Evolutionary conservation across 2,797 vertebrate species (phyloP).

Genomic region (Parauchenoglanis punctatus): DNA sequence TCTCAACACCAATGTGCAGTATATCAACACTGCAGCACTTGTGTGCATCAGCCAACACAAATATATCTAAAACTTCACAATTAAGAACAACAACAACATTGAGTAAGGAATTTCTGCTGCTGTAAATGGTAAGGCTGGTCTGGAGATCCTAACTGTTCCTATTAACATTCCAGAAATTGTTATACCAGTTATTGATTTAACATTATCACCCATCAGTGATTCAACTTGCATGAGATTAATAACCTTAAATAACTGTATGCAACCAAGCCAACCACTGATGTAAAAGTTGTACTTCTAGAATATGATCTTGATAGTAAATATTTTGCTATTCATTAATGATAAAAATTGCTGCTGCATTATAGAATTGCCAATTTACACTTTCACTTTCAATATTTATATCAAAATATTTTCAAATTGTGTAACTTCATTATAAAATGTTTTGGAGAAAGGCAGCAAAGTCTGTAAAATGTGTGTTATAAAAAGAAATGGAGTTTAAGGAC

Average conservation of each 20-base stretch:
- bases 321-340: slow-evolving; percentile 1
- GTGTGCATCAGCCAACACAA: slow-evolving; percentile 87
- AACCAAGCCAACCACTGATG: too few relatives aligned
- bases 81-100: slow-evolving; percentile 75
- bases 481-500: too few relatives aligned
- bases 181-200: slow-evolving; percentile 74
- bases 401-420: neutral
- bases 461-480: too few relatives aligned
- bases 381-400: neutral
- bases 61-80: slow-evolving; percentile 80
- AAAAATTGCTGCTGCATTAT: too few relatives aligned
- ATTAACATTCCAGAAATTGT: slow-evolving; percentile 83
- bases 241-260: too few relatives aligned
- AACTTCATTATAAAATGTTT: neutral
- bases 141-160: slow-evolving; percentile 85
- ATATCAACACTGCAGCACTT: slow-evolving; percentile 75
- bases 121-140: slow-evolving; percentile 83
- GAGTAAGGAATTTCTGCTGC: slow-evolving; percentile 73
- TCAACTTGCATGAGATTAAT: slow-evolving; percentile 84
- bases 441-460: neutral
- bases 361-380: too few relatives aligned
- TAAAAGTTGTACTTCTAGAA: slow-evolving; percentile 73
- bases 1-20: slow-evolving; percentile 78
- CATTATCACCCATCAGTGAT: slow-evolving; percentile 75
- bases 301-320: slow-evolving; percentile 87